Evolutionary conservation across 2,888 invertebrate species (phyloP).

Genomic region (Desoria tigrina): DNA sequence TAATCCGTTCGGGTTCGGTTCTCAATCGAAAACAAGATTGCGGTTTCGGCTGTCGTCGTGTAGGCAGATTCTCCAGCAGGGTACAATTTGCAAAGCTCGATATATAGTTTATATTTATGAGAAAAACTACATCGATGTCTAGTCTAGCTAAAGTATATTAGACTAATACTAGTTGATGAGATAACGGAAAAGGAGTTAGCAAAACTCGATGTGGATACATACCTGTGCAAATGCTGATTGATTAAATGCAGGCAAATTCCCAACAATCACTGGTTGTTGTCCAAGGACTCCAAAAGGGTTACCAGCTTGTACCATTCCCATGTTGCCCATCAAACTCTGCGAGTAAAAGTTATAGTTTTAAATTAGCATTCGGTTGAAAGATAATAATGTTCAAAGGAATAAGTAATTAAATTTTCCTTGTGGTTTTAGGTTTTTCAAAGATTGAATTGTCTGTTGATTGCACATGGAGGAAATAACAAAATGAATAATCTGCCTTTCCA

Average conservation of each 20-base stretch:
- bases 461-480: slow-evolving; percentile 17
- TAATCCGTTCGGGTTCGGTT: too few relatives aligned
- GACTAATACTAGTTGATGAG: too few relatives aligned
- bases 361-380: not conserved
- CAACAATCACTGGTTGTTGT: slow-evolving; percentile 36
- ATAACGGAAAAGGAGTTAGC: not conserved
- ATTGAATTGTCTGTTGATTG: slow-evolving; percentile 10
- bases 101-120: too few relatives aligned
- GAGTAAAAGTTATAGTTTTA: slow-evolving; percentile 2
- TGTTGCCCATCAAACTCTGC: slow-evolving; percentile 47
- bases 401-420: slow-evolving; percentile 3
- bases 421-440: too few relatives aligned
- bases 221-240: slow-evolving; percentile 46
- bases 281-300: slow-evolving; percentile 46
- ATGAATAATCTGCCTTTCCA: slow-evolving; percentile 14
- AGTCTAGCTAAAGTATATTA: too few relatives aligned
- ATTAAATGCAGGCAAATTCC: slow-evolving; percentile 44
- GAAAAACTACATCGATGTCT: too few relatives aligned
- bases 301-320: slow-evolving; percentile 36
- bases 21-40: too few relatives aligned
- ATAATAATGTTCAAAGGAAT: not conserved
- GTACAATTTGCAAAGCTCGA: too few relatives aligned
- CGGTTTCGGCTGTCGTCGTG: too few relatives aligned
- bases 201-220: slow-evolving; percentile 28
- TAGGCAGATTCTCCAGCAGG: too few relatives aligned